Percentiles rank a stretch among this genome's conserved stretches.
phyloP scores from a whole-genome alignment of 2,888 invertebrate genomes.

The Nemotelus nigrinus region DNA sequence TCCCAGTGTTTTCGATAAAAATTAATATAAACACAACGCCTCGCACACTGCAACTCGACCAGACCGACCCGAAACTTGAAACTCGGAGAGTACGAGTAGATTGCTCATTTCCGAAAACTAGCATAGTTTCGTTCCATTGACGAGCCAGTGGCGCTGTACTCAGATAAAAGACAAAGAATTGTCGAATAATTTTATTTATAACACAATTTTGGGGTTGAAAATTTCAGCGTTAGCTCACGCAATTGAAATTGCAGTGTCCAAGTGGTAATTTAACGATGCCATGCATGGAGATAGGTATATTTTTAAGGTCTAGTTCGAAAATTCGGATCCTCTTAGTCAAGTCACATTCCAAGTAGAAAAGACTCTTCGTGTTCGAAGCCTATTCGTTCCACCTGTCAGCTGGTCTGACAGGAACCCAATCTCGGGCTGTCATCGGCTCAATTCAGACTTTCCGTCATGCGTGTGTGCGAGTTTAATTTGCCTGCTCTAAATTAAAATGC shows the following conservation, averaged over 20 bases:
- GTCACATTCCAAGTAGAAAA: too few species aligned
- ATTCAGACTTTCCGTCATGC: conserved; percentile 25
- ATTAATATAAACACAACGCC: conserved; percentile 23
- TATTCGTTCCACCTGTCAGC: background rate
- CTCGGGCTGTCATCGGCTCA: background rate
- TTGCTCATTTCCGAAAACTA: conserved; percentile 32
- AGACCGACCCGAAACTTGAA: background rate
- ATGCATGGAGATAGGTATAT: too few species aligned
- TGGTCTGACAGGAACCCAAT: background rate
- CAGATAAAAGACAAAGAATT: background rate
- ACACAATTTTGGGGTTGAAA: too few species aligned
- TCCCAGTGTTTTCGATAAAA: background rate
- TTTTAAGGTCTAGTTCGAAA: too few species aligned
- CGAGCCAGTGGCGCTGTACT: conserved; percentile 2
- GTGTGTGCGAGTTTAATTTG: background rate
- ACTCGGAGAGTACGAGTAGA: conserved; percentile 6
- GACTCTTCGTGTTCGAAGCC: too few species aligned
- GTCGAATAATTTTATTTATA: too few species aligned
- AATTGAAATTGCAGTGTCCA: too few species aligned
- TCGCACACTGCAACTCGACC: conserved; percentile 13
- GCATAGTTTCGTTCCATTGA: background rate
- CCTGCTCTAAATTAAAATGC: background rate
- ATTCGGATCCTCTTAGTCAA: too few species aligned
- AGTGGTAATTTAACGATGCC: too few species aligned
- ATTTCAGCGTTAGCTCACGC: too few species aligned